A percentile compares a stretch with the other conserved stretches of the same genome.
Evolutionary conservation across 2,113 vertebrate genomes (phyloP).

Genomic region (Leucopternis melanops): DNA sequence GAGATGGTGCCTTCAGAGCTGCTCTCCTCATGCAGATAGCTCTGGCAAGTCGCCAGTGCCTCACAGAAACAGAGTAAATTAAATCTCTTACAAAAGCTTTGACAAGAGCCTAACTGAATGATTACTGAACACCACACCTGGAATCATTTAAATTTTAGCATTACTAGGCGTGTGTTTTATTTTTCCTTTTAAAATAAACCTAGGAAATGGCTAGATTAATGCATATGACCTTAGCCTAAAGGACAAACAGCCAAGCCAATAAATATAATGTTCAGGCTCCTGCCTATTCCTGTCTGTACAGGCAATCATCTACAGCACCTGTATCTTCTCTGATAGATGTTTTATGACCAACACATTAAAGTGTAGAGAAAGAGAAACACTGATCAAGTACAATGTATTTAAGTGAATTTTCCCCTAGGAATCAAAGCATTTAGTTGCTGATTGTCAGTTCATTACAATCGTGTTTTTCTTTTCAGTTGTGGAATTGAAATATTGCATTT

Average conservation of each 20-base stretch:
- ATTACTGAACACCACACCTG: slow-evolving; percentile 2
- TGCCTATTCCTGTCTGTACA: slow-evolving; percentile 7
- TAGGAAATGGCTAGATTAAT: slow-evolving; percentile 40
- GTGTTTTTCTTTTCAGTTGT: background rate
- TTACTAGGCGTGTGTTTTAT: background rate
- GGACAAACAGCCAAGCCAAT: slow-evolving; percentile 30
- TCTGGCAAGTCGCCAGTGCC: background rate
- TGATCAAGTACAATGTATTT: background rate
- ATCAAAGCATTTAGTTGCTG: background rate
- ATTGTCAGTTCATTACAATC: background rate
- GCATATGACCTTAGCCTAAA: slow-evolving; percentile 20
- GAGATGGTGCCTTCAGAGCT: background rate
- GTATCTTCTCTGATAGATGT: background rate
- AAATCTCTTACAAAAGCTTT: background rate
- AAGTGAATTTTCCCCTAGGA: background rate
- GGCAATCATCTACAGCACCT: slow-evolving; percentile 4
- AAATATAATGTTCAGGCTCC: background rate
- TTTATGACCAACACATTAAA: slow-evolving; percentile 11
- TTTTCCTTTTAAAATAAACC: slow-evolving; percentile 44
- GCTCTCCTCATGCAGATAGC: background rate
- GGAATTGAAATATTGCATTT: background rate
- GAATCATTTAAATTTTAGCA: slow-evolving; percentile 23
- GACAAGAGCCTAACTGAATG: background rate
- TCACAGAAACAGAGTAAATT: background rate
- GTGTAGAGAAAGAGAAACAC: background rate